Base-by-base conservation (phyloP, 2,888 invertebrate genomes). In the Enchytraeus crypticus region DNA sequence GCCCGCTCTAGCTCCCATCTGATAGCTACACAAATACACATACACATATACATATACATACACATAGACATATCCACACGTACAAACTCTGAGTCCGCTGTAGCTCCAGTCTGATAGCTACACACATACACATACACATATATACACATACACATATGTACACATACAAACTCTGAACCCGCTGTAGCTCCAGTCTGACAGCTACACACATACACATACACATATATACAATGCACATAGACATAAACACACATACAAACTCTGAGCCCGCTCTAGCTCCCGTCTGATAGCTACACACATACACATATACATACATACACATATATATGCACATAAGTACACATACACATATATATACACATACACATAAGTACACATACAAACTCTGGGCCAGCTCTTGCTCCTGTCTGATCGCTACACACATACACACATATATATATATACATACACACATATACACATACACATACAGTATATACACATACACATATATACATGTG, bases 91-190 rank as follows among this genome's bases (percentile, higher is more conserved):
- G 27, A 30, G 5, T 43, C 18, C 8, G 14, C 8, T n/a, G n/a
- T n/a, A 8, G 14, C 49, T 8, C 49, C 49, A 5, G 49, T 21
- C 26, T 47, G 49, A 47, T 47, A 47, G 49, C 49, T 47, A 23
- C 18, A 47, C 38, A 8, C 11, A 53, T 29, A 53, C 14, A 27
- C 30, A 14, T n/a, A n/a, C n/a, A n/a, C n/a, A n/a, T n/a, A n/a
- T n/a, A n/a, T n/a, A n/a, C n/a, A n/a, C n/a, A n/a, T n/a, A n/a
- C n/a, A n/a, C n/a, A n/a, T n/a, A n/a, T n/a, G n/a, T n/a, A n/a
- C n/a, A n/a, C n/a, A n/a, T n/a, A n/a, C 79, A 70, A 78, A 78
- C 69, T 79, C 79, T 1, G 27, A 30, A 5, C 45, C 18, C 8
- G 14, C 8, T n/a, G n/a, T n/a, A 8, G 14, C 49, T 8, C 49